Conservation (phyloP, 2,888 invertebrate genomes). For the Steinernema hermaphroditum region DNA sequence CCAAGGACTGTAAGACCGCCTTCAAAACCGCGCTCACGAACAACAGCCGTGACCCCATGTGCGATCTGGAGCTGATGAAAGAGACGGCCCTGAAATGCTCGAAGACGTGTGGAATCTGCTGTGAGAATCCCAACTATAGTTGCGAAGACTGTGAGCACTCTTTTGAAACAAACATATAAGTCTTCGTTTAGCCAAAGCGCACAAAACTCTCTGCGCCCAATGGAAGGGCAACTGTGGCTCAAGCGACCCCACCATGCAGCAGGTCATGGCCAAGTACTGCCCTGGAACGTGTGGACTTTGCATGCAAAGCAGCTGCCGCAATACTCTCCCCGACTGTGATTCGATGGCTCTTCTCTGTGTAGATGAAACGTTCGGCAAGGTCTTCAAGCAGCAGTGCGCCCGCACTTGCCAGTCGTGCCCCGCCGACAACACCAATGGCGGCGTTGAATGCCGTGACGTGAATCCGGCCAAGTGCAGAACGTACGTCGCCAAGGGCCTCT, state of each 20-base stretch:
- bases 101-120: conserved; percentile 49
- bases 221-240: neutral
- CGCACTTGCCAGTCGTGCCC: neutral
- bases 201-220: neutral
- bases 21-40: too few relatives aligned
- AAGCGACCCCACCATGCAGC: neutral
- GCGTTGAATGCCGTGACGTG: neutral
- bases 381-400: neutral
- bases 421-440: too few relatives aligned
- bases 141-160: conserved; percentile 45
- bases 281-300: conserved; percentile 49
- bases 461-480: neutral
- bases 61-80: conserved; percentile 48
- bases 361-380: neutral
- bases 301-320: conserved; percentile 42
- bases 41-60: conserved; percentile 45
- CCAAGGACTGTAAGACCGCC: neutral
- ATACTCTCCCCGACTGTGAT: conserved; percentile 49
- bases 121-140: conserved; percentile 46
- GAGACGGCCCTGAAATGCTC: conserved; percentile 48
- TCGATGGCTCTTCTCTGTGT: neutral
- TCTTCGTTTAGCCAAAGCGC: neutral
- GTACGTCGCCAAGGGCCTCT: neutral
- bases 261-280: neutral
- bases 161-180: neutral